A percentile compares a stretch with the other conserved stretches of the same genome.
Conservation (phyloP, 2,797 vertebrate genomes). For the Rhinoraja longicauda region DNA sequence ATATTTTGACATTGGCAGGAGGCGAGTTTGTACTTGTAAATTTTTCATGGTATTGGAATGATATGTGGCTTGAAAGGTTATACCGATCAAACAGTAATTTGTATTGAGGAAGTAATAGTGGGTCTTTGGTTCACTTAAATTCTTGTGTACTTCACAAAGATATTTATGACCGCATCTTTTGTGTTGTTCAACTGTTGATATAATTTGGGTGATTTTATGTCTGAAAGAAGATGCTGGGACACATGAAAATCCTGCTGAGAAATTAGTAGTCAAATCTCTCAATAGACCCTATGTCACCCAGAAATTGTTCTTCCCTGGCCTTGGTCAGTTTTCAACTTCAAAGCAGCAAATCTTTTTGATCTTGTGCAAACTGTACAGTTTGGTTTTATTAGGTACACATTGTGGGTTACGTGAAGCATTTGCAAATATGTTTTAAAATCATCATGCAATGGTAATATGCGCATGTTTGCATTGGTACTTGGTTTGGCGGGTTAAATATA, state of each 20-base stretch:
- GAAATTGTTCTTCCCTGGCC: too few relatives aligned
- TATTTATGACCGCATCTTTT: not conserved
- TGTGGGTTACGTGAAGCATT: not conserved
- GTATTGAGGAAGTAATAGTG: not conserved
- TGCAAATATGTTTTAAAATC: not conserved
- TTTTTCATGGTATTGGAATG: not conserved
- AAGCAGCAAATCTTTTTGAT: too few relatives aligned
- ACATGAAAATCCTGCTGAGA: too few relatives aligned
- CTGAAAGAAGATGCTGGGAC: too few relatives aligned
- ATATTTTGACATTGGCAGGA: not conserved
- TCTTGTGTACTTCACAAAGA: not conserved
- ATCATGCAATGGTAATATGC: not conserved
- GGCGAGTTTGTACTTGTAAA: not conserved
- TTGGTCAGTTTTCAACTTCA: too few relatives aligned
- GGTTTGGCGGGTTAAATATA: not conserved
- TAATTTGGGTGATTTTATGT: too few relatives aligned
- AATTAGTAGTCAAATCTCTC: too few relatives aligned
- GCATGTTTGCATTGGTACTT: not conserved
- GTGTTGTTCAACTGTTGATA: too few relatives aligned
- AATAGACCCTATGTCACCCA: too few relatives aligned
- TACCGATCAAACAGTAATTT: not conserved
- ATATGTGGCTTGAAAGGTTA: not conserved
- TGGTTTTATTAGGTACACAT: not conserved
- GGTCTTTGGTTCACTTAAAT: not conserved
- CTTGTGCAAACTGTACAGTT: slow-evolving; percentile 40